Evolutionary conservation across 2,888 invertebrate genomes (phyloP), one percentile per base, ranked within the genome.

Genomic region (Lacanobia wlatinum): DNA sequence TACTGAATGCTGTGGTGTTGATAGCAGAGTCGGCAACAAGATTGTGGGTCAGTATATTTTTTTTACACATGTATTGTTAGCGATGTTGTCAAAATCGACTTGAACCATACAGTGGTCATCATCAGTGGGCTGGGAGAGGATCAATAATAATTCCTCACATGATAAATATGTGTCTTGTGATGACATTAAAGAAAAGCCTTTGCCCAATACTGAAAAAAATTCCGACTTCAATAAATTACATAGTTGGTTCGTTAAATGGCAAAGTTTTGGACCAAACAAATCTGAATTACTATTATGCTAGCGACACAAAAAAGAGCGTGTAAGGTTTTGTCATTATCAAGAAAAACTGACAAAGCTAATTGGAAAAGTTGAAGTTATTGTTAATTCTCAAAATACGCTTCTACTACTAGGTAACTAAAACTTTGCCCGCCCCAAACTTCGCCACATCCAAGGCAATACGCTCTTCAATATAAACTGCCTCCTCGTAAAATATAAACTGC

Each of bases 1-100:
- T 0, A 87, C 87, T 0, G 83, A 82, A 40, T 95, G 95, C 83
- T 95, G 95, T 70, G 95, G 95, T 0, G 53, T 88, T 0, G 92
- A 94, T 50, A 88, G 87, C 64, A 68, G 68, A 18, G 76, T 85
- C 5, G 89, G 85, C 0, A 90, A 92, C 43, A 92, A 89, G 80
- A 95, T 95, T 55, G 73, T 89, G 12, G 93, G 94, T 94, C 67
- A 74, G 84, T 83, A 73, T 50, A 9, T 67, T 50, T 43, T 0
- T 9, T 28, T 43, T 28, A 28, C 9, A 55, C 10, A 14, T 16
- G 16, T 28, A 23, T 2, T 21, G 12, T 10, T 21, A 12, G 2
- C 16, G 28, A 56, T 18, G 28, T 10, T 8, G 34, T 2, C 18
- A 56, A 28, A 18, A 10, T 34, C 34, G n/a, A n/a, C 34, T 38